These are phyloP conservation scores for Pammene fasciana DNA, from an alignment of 2,888 invertebrate genomes.

Conservation along the genomic window DNA sequence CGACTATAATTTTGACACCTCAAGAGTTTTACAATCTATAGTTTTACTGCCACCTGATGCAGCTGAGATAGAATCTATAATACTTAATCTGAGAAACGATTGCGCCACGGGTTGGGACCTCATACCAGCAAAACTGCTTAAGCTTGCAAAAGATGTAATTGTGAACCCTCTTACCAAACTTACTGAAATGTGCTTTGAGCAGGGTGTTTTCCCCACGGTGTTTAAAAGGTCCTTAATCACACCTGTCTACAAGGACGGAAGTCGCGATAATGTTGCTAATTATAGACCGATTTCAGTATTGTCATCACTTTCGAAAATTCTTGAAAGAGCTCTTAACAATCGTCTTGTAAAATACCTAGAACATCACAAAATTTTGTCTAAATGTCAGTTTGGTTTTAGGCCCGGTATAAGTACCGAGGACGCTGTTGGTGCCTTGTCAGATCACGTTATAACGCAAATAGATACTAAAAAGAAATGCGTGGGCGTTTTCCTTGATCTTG, in stretches of 20 bases:
- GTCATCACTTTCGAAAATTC: not conserved
- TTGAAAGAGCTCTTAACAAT: not conserved
- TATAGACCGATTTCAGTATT: no score
- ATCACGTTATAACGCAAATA: not conserved
- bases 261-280: not conserved
- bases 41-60: not conserved
- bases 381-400: constrained; percentile 1
- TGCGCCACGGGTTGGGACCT: not conserved
- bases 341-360: not conserved
- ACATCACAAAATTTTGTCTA: not conserved
- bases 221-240: not conserved
- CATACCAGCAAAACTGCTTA: not conserved
- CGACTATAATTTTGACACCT: not conserved
- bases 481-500: not conserved
- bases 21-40: not conserved
- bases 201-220: not conserved
- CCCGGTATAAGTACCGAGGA: no score
- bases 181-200: not conserved
- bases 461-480: not conserved
- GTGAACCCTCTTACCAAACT: not conserved
- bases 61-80: not conserved
- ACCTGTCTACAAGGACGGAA: constrained; percentile 7
- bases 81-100: not conserved
- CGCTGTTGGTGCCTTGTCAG: not conserved
- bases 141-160: no score